phyloP scores from a whole-genome alignment of 2,797 vertebrate genomes.

The Trachurus trachurus region DNA sequence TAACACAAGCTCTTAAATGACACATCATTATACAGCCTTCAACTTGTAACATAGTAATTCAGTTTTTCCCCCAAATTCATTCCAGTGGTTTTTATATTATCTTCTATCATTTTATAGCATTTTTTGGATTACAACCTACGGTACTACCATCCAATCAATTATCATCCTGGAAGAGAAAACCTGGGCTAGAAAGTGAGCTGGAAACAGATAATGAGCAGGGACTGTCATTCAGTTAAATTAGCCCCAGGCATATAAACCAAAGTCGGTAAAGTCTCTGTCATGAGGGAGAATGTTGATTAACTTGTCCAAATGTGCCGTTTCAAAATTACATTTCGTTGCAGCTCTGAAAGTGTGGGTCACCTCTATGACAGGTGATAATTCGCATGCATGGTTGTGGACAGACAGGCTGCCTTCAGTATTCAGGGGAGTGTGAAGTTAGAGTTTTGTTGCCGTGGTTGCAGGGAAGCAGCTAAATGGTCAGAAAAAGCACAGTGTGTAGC shows the following conservation, averaged over 20 bases:
- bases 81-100: constrained; percentile 34
- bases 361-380: constrained; percentile 78
- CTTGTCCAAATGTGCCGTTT: constrained; percentile 75
- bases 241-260: constrained; percentile 57
- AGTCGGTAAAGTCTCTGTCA: constrained; percentile 74
- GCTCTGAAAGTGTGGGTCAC: constrained; percentile 59
- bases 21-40: constrained; percentile 1
- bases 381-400: constrained; percentile 60
- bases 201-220: constrained; percentile 61
- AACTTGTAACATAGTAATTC: not conserved
- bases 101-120: constrained; percentile 33
- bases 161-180: constrained; percentile 33
- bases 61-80: not conserved
- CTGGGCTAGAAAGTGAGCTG: constrained; percentile 44
- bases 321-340: constrained; percentile 66
- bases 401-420: constrained; percentile 58
- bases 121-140: constrained; percentile 32
- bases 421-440: constrained; percentile 45
- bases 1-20: constrained; percentile 9
- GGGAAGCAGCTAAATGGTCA: constrained; percentile 58
- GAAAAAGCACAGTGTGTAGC: constrained; percentile 25
- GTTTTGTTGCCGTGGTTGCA: constrained; percentile 57
- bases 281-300: constrained; percentile 76
- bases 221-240: constrained; percentile 68
- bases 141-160: constrained; percentile 44